Percentiles rank a stretch among this genome's conserved stretches.
phyloP scores from a whole-genome alignment of 1,140 invertebrate species.

The Dinoponera quadriceps region DNA sequence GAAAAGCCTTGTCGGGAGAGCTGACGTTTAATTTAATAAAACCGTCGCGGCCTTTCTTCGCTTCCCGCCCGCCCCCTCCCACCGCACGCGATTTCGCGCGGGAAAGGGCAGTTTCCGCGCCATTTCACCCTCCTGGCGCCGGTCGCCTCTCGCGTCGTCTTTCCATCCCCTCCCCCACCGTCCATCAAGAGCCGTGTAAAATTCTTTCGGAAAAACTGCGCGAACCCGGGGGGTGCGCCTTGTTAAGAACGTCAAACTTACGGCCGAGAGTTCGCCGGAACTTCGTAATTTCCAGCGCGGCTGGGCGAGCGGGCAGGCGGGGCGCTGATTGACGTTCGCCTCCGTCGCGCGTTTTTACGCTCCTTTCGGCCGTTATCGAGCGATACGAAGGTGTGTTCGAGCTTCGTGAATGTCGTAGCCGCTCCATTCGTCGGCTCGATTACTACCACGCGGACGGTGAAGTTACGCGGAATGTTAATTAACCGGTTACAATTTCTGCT shows the following conservation, averaged over 20 bases:
- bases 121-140: slow-evolving; percentile 55
- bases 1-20: slow-evolving; percentile 64
- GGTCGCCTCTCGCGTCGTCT: not conserved
- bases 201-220: slow-evolving; percentile 68
- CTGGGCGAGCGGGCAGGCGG: too few species aligned
- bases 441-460: not conserved
- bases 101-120: slow-evolving; percentile 58
- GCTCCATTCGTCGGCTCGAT: not conserved
- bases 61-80: slow-evolving; percentile 28
- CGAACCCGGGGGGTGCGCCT: slow-evolving; percentile 40
- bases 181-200: slow-evolving; percentile 64
- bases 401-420: not conserved
- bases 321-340: slow-evolving; percentile 28
- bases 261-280: slow-evolving; percentile 53
- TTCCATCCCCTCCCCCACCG: not conserved
- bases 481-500: slow-evolving; percentile 26
- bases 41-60: slow-evolving; percentile 55
- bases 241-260: slow-evolving; percentile 69
- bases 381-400: not conserved
- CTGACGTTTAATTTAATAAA: slow-evolving; percentile 76
- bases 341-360: slow-evolving; percentile 2
- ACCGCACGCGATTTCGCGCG: slow-evolving; percentile 2
- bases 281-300: slow-evolving; percentile 60
- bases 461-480: slow-evolving; percentile 35
- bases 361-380: not conserved